Evolutionary conservation across 2,888 invertebrate species (phyloP).

Genomic region (Spodoptera exigua): DNA sequence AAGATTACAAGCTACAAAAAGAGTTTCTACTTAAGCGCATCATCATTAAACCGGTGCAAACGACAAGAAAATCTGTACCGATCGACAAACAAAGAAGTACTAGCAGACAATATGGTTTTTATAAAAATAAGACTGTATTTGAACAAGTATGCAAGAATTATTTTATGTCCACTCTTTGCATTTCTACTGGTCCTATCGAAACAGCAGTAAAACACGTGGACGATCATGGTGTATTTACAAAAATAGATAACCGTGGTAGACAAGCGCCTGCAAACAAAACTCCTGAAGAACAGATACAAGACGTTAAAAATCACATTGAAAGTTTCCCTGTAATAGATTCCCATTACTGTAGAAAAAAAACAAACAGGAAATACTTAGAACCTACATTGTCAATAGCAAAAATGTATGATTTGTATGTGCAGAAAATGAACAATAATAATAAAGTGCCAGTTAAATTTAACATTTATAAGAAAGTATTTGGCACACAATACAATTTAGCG

Average conservation of each 20-base stretch:
- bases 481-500: conserved; percentile 30
- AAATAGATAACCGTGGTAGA: conserved; percentile 21
- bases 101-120: too few relatives aligned
- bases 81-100: conserved; percentile 17
- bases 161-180: conserved; percentile 25
- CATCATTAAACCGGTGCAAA: conserved; percentile 18
- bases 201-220: conserved; percentile 27
- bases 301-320: conserved; percentile 29
- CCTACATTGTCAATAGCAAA: conserved; percentile 27
- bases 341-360: conserved; percentile 29
- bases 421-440: conserved; percentile 21
- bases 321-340: conserved; percentile 27
- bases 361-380: conserved; percentile 21
- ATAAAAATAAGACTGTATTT: conserved; percentile 21
- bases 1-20: conserved; percentile 20
- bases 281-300: conserved; percentile 22
- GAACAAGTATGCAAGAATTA: conserved; percentile 20
- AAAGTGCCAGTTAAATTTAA: conserved; percentile 16
- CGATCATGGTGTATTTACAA: conserved; percentile 19
- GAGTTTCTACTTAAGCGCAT: conserved; percentile 18
- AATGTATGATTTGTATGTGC: conserved; percentile 30
- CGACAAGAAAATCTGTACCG: conserved; percentile 15
- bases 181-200: conserved; percentile 24
- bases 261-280: conserved; percentile 22
- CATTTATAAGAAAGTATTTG: conserved; percentile 23